Conservation (phyloP, 1,140 invertebrate genomes). For the Mizuhopecten yessoensis region DNA sequence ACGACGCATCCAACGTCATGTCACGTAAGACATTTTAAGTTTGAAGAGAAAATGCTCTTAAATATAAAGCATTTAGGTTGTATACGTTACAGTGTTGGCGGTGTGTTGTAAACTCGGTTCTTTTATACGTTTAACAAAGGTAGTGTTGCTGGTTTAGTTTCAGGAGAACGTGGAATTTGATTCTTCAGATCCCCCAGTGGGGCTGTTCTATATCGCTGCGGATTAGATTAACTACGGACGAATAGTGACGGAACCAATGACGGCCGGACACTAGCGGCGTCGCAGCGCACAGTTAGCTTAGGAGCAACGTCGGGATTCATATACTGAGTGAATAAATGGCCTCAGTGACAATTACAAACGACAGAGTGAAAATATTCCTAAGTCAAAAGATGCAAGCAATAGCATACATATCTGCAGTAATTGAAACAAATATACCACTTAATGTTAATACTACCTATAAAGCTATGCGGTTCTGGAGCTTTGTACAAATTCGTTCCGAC, state of each 20-base stretch:
- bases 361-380: neutral
- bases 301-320: neutral
- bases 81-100: no score
- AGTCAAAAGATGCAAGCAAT: no score
- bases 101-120: no score
- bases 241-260: neutral
- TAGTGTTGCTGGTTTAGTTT: neutral
- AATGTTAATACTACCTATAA: no score
- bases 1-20: no score
- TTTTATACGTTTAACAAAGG: neutral
- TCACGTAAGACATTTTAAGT: no score
- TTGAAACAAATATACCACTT: no score
- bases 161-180: neutral
- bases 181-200: neutral
- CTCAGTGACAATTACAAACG: neutral
- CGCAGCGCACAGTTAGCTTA: neutral
- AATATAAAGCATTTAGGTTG: no score
- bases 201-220: neutral
- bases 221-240: neutral
- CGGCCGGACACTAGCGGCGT: neutral
- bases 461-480: no score
- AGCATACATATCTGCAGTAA: no score
- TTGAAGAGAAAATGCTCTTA: no score
- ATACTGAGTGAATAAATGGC: neutral
- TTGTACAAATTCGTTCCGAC: neutral